Conservation (phyloP, 1,140 invertebrate genomes). For the Babylonia areolata region DNA sequence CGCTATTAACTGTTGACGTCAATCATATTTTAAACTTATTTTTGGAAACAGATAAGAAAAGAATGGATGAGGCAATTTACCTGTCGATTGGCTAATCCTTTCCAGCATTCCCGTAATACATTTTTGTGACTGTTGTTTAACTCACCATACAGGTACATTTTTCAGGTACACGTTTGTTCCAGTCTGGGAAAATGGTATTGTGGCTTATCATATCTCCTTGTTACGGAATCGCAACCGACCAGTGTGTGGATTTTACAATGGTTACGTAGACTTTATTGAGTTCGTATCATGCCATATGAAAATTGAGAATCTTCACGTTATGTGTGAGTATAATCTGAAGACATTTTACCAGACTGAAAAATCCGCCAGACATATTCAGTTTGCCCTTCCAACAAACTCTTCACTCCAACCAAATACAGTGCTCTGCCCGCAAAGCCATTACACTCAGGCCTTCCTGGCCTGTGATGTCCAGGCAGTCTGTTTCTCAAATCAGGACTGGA, state of each 20-base stretch:
- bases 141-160: no score
- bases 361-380: background rate
- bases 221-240: background rate
- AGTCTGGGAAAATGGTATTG: background rate
- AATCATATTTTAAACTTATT: no score
- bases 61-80: no score
- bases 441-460: background rate
- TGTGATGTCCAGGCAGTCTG: background rate
- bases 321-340: background rate
- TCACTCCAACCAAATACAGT: background rate
- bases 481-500: background rate
- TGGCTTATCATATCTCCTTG: background rate
- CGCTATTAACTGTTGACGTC: no score
- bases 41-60: no score
- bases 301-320: background rate
- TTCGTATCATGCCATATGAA: background rate
- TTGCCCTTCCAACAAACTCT: background rate
- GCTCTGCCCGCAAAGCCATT: background rate
- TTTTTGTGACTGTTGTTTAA: no score
- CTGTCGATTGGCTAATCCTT: no score
- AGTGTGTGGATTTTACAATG: background rate
- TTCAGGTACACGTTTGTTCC: background rate
- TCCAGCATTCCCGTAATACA: no score
- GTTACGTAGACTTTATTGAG: background rate
- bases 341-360: background rate